Base-by-base conservation (phyloP, 2,797 vertebrate species). In the Anguilla pacifica region DNA sequence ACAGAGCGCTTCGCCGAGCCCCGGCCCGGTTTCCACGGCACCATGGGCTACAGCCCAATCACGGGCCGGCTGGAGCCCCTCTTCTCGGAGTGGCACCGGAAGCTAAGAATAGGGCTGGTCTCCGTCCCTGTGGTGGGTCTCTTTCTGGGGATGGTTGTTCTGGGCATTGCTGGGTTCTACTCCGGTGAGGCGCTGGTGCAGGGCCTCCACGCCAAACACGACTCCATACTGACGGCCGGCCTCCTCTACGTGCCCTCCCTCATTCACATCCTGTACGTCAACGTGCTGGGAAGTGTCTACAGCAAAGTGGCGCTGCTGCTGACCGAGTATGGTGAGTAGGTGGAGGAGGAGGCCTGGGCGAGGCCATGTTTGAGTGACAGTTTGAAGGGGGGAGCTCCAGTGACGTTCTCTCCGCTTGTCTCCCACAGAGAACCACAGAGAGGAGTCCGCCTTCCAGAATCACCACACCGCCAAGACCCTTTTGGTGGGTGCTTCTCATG, bases 391-490 rank as follows among this genome's bases (percentile, higher is more conserved):
- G 61, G 61, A 64, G 25, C 22, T n/a, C 25, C 25, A 19, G 13
- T 88, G 83, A 84, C 31, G 25, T n/a, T 77, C 46, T 84, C 11
- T 87, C 31, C 72, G 39, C 64, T 2, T 85, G 0, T 64, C 1
- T 51, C 55, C 77, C 28, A 85, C 39, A 97, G 97, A 97, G 92
- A 97, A 97, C 94, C 97, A 97, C 91, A 94, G 96, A 90, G 95
- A 97, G 87, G 94, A 97, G 90, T 96, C 96, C 0, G 92, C 96
- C 74, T 96, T 94, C 83, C 90, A 97, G 88, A 96, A 95, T 88
- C 95, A 97, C 85, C 94, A 96, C 85, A 97, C 96, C 39, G 91
- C 94, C 77, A 97, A 97, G 93, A 95, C 97, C 59, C 89, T 97
- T 79, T 94, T 97, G 95, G 97, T 97, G 0, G 92, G 97, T 95